phyloP scores from a whole-genome alignment of 64 coral and sea anemone species.

The Montipora sp. region DNA sequence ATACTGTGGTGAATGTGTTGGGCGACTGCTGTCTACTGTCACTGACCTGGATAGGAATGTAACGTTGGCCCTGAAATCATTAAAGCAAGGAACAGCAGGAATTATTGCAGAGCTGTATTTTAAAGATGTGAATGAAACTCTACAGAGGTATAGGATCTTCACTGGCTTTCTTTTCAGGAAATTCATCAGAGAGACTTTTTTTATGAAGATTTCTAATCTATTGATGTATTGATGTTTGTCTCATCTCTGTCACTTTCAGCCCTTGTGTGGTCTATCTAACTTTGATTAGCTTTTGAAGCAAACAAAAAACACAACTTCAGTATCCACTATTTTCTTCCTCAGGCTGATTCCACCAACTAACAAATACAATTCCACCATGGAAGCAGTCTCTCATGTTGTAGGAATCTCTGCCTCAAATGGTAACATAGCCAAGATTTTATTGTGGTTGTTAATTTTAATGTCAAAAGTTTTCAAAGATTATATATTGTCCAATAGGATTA shows the following conservation, averaged over 20 bases:
- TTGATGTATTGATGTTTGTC: too few relatives aligned
- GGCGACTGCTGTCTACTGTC: conserved; percentile 65
- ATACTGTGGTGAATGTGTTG: conserved; percentile 92
- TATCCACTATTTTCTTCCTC: background rate
- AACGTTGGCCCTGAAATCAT: conserved; percentile 58
- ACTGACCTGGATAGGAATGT: conserved; percentile 68
- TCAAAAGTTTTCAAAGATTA: too few relatives aligned
- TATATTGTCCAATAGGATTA: too few relatives aligned
- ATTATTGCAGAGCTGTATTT: conserved; percentile 42
- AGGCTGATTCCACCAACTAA: conserved; percentile 74
- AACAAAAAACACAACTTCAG: background rate
- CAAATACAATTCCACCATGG: conserved; percentile 63
- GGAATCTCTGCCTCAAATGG: conserved; percentile 45
- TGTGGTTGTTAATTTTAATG: too few relatives aligned
- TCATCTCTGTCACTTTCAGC: too few relatives aligned
- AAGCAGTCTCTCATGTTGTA: conserved; percentile 26
- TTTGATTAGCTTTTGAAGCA: background rate
- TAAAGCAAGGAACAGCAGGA: conserved; percentile 63
- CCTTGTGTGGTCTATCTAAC: background rate
- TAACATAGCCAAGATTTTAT: background rate
- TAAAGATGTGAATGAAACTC: conserved; percentile 62
- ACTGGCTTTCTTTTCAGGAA: too few relatives aligned
- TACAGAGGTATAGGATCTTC: conserved; percentile 44
- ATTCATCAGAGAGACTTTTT: background rate
- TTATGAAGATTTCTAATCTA: background rate